These are phyloP conservation scores for Delichon dasypus DNA, from an alignment of 2,797 vertebrate genomes.

Conservation along the genomic window DNA sequence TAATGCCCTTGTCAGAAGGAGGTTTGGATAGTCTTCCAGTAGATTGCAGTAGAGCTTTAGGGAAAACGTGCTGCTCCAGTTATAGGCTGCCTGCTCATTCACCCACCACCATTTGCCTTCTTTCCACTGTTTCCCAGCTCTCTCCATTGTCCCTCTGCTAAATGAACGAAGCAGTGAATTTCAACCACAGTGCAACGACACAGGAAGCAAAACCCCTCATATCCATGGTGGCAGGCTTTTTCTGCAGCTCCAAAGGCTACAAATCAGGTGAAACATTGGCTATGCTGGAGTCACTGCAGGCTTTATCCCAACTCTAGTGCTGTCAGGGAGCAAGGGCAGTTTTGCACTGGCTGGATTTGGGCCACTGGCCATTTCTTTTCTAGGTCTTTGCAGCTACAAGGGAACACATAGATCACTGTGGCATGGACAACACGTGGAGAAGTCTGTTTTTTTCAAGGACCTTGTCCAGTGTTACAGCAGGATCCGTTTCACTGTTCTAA, in stretches of 20 bases:
- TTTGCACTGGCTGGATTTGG: background rate
- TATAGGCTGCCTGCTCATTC: background rate
- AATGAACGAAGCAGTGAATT: background rate
- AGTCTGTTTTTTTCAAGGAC: background rate
- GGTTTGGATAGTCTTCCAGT: background rate
- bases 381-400: background rate
- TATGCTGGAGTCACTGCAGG: background rate
- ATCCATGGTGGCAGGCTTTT: background rate
- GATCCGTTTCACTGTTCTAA: background rate
- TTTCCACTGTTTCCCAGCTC: background rate
- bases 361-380: background rate
- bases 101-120: background rate
- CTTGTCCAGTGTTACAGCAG: background rate
- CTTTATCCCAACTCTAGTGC: background rate
- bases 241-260: background rate
- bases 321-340: background rate
- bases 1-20: background rate
- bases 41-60: background rate
- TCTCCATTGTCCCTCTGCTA: background rate
- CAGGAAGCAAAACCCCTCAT: background rate
- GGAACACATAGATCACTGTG: background rate
- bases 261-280: background rate
- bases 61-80: background rate
- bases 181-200: rapidly evolving
- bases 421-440: background rate